Evolutionary conservation across 2,797 vertebrate species (phyloP), one percentile per base, ranked within the genome.

Genomic region (Agapornis canus): DNA sequence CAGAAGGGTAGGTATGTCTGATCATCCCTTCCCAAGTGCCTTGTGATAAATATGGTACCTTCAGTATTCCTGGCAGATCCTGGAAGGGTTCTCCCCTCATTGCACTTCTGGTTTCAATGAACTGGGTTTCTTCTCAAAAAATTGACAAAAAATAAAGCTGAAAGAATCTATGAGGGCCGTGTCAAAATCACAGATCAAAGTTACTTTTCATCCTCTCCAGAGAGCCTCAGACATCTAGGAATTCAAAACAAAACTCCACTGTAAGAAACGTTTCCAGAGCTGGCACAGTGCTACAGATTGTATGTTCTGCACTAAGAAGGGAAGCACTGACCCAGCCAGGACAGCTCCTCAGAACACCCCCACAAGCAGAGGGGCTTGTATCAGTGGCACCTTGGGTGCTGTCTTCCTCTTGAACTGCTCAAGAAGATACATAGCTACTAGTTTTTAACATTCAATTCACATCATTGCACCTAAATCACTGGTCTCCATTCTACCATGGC

Each of bases 171-270:
- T 48, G 65, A 71, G n/a, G 13, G 29, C 32, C 27, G 39, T 14
- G 5, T 83, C 84, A 91, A 82, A 89, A 89, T 61, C 78, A 56
- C 29, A 57, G 68, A 86, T 6, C 49, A 60, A 94, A 83, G 64
- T 64, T 89, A 64, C 81, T 89, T 91, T 91, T 69, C 63, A 75
- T 75, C n/a, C 68, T 82, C 71, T 93, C 54, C 75, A 85, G 56
- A 82, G 20, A 73, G 51, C 26, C 83, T 71, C 81, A 80, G 79
- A 57, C 47, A 92, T 59, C 52, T 49, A 75, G 79, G 76, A 87
- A 89, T 89, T 86, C 52, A 79, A 69, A 88, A 66, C 52, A 94
- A 60, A 90, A 63, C 54, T 75, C 72, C 54, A 59, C 7, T 52
- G 61, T 63, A 63, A 72, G 80, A 48, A 79, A n/a, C 20, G 12